A percentile compares a stretch with the other conserved stretches of the same genome.
Evolutionary conservation across 2,888 invertebrate species (phyloP).

Genomic region (Electrophaes corylata): DNA sequence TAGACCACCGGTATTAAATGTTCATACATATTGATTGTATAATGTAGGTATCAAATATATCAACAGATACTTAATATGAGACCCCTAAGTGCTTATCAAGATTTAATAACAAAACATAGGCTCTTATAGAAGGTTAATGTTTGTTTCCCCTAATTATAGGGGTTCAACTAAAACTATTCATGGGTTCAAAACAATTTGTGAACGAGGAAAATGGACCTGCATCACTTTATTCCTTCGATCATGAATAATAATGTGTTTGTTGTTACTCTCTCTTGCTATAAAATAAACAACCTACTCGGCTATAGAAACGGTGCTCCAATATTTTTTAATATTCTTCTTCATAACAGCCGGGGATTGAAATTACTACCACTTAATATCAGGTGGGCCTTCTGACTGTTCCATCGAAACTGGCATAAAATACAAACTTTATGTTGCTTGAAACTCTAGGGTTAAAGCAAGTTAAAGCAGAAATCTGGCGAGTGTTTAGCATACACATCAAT

Average conservation of each 20-base stretch:
- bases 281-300: background rate
- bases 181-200: constrained; percentile 8
- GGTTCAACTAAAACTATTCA: constrained; percentile 19
- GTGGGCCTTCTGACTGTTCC: too few relatives aligned
- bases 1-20: too few relatives aligned
- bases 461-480: background rate
- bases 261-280: constrained; percentile 3
- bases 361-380: too few relatives aligned
- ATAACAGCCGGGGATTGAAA: too few relatives aligned
- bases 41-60: background rate
- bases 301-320: background rate
- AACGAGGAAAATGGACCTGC: constrained; percentile 11
- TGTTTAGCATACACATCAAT: constrained; percentile 9
- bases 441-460: too few relatives aligned
- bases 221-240: constrained; percentile 36
- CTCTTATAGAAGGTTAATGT: constrained; percentile 18
- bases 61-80: background rate
- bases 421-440: too few relatives aligned
- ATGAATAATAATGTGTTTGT: constrained; percentile 44
- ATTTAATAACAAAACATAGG: constrained; percentile 17
- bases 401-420: too few relatives aligned
- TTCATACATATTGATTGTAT: background rate
- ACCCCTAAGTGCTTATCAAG: constrained; percentile 7
- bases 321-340: too few relatives aligned
- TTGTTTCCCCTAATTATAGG: constrained; percentile 22